Conservation (phyloP, 2,113 vertebrate genomes). For the Rhipidura dahli region DNA sequence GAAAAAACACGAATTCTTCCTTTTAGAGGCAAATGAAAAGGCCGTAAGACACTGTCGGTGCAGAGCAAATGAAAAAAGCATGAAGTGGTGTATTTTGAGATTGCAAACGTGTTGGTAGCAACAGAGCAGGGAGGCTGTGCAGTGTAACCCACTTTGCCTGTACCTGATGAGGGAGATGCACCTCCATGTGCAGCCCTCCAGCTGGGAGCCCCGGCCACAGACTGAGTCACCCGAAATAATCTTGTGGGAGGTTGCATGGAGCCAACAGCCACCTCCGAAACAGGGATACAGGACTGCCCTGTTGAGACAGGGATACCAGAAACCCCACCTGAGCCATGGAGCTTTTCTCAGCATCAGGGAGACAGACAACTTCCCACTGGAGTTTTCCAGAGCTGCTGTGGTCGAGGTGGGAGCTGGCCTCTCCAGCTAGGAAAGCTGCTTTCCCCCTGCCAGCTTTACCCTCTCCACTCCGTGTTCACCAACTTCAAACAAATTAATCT, state of each 20-base stretch:
- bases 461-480: not conserved
- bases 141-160: not conserved
- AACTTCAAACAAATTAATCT: not conserved
- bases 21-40: not conserved
- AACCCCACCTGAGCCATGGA: not conserved
- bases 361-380: rapidly evolving
- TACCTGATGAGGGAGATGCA: rapidly evolving
- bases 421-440: not conserved
- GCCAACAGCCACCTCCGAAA: not conserved
- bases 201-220: not conserved
- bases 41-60: not conserved
- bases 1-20: not conserved
- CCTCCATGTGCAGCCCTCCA: not conserved
- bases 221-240: not conserved
- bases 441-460: not conserved
- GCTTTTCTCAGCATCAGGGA: not conserved
- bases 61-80: not conserved
- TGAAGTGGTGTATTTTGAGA: not conserved
- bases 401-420: not conserved
- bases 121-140: not conserved
- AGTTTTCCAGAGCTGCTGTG: not conserved
- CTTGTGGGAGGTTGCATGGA: not conserved
- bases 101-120: not conserved
- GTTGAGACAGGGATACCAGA: not conserved
- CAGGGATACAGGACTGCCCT: too few species aligned